Percentiles rank a stretch among this genome's conserved stretches.
Evolutionary conservation across 2,113 vertebrate genomes (phyloP).

Genomic region (Oenanthe oenanthe): DNA sequence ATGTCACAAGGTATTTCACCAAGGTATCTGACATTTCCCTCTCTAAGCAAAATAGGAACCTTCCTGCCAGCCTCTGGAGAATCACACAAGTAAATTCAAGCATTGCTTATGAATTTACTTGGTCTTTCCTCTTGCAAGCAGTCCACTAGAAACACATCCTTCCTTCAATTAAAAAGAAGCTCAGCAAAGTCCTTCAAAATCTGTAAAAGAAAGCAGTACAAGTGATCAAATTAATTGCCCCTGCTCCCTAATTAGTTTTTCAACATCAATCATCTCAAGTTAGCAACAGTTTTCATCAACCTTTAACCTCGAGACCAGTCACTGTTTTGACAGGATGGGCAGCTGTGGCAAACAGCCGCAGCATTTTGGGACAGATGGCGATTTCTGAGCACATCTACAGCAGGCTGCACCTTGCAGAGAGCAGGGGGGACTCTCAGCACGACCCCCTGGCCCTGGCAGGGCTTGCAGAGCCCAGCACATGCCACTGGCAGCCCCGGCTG

Average conservation of each 20-base stretch:
- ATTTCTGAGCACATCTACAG: conserved; percentile 61
- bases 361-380: conserved; percentile 73
- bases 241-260: conserved; percentile 73
- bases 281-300: conserved; percentile 70
- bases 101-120: not conserved
- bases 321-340: conserved; percentile 75
- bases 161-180: not conserved
- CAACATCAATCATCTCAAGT: conserved; percentile 68
- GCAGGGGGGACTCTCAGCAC: not conserved
- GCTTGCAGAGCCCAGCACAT: not conserved
- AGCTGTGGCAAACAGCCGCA: conserved; percentile 55
- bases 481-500: conserved; percentile 32
- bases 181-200: conserved; percentile 35
- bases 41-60: not conserved
- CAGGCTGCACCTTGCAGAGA: conserved; percentile 12
- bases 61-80: not conserved
- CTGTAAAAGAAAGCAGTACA: conserved; percentile 40
- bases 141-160: not conserved
- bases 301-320: conserved; percentile 64
- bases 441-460: not conserved
- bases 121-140: not conserved
- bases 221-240: conserved; percentile 50
- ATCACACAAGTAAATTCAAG: conserved; percentile 1
- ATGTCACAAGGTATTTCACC: not conserved
- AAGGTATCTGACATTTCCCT: not conserved